Evolutionary conservation across 1,140 invertebrate genomes (phyloP).

Genomic region (Drosophila mojavensis): DNA sequence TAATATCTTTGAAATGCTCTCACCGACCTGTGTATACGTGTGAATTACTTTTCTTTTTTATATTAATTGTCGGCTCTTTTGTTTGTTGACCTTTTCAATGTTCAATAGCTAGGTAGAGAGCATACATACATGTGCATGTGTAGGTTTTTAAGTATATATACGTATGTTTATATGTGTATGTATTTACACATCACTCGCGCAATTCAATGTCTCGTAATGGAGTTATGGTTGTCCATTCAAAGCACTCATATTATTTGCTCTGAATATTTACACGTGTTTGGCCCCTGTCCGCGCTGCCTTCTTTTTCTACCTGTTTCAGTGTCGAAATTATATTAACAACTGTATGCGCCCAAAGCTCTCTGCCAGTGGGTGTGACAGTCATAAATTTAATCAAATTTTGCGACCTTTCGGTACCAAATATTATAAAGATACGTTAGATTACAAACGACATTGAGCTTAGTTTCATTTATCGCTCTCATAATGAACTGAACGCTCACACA

Average conservation of each 20-base stretch:
- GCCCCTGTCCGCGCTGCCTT: slow-evolving; percentile 14
- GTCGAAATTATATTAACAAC: slow-evolving; percentile 24
- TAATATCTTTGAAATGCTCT: slow-evolving; percentile 42
- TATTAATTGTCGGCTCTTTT: slow-evolving; percentile 57
- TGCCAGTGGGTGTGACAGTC: neutral
- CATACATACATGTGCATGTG: slow-evolving; percentile 5
- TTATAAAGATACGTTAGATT: slow-evolving; percentile 57
- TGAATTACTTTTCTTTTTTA: slow-evolving; percentile 48
- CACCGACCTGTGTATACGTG: slow-evolving; percentile 47
- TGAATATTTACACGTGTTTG: slow-evolving; percentile 71
- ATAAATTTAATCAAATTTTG: slow-evolving; percentile 60
- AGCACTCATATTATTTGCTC: slow-evolving; percentile 46
- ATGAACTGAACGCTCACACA: slow-evolving; percentile 6
- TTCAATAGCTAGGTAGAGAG: slow-evolving; percentile 45
- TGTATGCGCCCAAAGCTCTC: neutral
- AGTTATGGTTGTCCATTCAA: slow-evolving; percentile 44
- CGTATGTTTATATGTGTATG: slow-evolving; percentile 10
- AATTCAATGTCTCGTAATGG: slow-evolving; percentile 38
- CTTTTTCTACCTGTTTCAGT: slow-evolving; percentile 11
- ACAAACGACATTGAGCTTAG: slow-evolving; percentile 58
- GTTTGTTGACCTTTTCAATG: slow-evolving; percentile 66
- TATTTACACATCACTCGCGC: slow-evolving; percentile 24
- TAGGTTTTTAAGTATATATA: slow-evolving; percentile 2
- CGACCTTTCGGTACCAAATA: slow-evolving; percentile 41
- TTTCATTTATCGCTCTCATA: slow-evolving; percentile 46